phyloP scores from a whole-genome alignment of 2,113 vertebrate species.

The Otocyon megalotis region DNA sequence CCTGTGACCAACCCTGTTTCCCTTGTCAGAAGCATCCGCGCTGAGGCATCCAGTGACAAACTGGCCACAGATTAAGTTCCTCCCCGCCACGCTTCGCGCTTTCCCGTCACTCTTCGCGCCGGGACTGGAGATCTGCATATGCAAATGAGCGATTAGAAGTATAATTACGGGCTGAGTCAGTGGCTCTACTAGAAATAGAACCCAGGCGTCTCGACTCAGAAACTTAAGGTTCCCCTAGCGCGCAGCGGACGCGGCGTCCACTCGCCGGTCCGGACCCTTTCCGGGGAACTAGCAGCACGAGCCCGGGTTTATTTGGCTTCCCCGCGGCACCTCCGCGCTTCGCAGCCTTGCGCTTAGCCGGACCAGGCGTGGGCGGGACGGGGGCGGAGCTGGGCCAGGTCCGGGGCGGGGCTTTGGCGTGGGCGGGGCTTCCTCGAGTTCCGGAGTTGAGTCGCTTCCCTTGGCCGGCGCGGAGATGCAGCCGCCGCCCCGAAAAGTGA shows the following conservation, averaged over 20 bases:
- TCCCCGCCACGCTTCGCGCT: background rate
- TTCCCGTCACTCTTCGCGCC: background rate
- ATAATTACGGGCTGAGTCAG: slow-evolving; percentile 80
- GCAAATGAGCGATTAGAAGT: slow-evolving; percentile 64
- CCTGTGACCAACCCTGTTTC: slow-evolving; percentile 21
- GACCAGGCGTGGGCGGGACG: slow-evolving; percentile 6
- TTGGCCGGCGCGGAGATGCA: slow-evolving; percentile 82
- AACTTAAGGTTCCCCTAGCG: slow-evolving; percentile 12
- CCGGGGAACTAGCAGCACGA: background rate
- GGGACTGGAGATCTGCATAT: slow-evolving; percentile 56
- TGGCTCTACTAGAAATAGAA: slow-evolving; percentile 73
- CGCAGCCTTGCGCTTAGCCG: fast-evolving
- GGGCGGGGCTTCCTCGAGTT: slow-evolving; percentile 71
- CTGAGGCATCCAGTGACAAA: slow-evolving; percentile 70
- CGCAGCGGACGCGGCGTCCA: slow-evolving; percentile 68
- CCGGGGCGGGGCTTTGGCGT: background rate
- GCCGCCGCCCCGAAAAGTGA: slow-evolving; percentile 89
- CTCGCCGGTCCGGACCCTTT: slow-evolving; percentile 29
- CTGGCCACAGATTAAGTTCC: slow-evolving; percentile 46
- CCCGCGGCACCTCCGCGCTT: background rate
- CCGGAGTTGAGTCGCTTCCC: slow-evolving; percentile 67
- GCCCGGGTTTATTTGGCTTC: background rate
- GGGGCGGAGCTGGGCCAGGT: background rate
- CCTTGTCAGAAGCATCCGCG: slow-evolving; percentile 49
- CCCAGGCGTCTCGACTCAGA: slow-evolving; percentile 77